Evolutionary conservation across 2,888 invertebrate genomes (phyloP).

Genomic region (Strigamia maritima): DNA sequence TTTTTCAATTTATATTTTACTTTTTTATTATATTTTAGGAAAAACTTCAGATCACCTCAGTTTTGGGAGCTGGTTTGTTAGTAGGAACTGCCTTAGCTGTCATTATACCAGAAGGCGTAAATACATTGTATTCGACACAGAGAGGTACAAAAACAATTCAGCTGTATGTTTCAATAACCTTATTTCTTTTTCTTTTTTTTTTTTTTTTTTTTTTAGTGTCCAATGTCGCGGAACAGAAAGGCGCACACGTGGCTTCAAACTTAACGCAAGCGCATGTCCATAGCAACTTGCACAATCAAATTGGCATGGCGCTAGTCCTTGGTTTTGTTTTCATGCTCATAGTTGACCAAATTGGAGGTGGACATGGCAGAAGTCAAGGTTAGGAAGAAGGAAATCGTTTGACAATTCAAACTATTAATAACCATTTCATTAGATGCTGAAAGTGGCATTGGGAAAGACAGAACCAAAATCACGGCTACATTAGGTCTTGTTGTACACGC

Average conservation of each 20-base stretch:
- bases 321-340: constrained; percentile 98
- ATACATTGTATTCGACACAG: constrained; percentile 53
- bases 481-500: constrained; percentile 97
- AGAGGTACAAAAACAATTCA: constrained; percentile 43
- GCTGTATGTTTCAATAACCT: neutral
- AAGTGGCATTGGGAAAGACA: constrained; percentile 46
- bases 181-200: no score
- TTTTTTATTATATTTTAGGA: constrained; percentile 63
- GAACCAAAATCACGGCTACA: constrained; percentile 76
- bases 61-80: constrained; percentile 92
- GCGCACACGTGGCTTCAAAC: neutral
- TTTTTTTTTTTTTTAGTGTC: neutral
- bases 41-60: constrained; percentile 86
- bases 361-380: constrained; percentile 41
- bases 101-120: constrained; percentile 98
- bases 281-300: constrained; percentile 70
- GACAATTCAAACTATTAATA: neutral
- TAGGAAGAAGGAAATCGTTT: neutral
- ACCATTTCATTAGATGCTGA: constrained; percentile 51
- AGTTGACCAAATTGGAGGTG: constrained; percentile 72
- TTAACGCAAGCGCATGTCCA: neutral
- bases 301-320: constrained; percentile 87
- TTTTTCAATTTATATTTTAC: neutral
- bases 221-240: neutral
- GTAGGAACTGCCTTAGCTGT: constrained; percentile 97